These are phyloP conservation scores for Osmoderma eremita DNA, from an alignment of 2,888 invertebrate species.

Conservation along the genomic window DNA sequence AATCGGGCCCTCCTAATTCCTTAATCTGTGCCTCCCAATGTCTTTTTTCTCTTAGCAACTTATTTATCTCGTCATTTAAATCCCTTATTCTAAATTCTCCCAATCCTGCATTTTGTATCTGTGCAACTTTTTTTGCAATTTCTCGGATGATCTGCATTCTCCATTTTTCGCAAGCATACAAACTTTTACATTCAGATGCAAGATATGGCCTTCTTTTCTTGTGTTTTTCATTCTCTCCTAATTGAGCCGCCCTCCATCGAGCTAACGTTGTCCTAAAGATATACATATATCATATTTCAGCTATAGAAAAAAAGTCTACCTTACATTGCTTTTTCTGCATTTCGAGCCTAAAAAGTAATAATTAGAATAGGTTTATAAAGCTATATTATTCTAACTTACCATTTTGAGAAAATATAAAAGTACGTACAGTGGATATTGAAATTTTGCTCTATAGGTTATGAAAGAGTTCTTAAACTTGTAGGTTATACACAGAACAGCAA, in stretches of 20 bases:
- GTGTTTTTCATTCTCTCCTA: slow-evolving; percentile 85
- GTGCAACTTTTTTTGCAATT: slow-evolving; percentile 97
- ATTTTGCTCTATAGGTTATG: not conserved
- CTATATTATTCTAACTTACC: slow-evolving; percentile 36
- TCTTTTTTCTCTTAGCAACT: slow-evolving; percentile 91
- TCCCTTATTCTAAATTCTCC: slow-evolving; percentile 98
- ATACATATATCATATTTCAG: no score
- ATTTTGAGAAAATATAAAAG: no score
- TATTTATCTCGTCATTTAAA: slow-evolving; percentile 99
- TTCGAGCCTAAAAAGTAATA: slow-evolving; percentile 80
- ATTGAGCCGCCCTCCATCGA: slow-evolving; percentile 96
- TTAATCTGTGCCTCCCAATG: slow-evolving; percentile 99
- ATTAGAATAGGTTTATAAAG: slow-evolving; percentile 11
- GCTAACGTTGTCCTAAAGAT: slow-evolving; percentile 91
- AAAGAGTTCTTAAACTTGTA: no score
- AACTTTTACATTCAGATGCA: slow-evolving; percentile 93
- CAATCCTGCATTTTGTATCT: slow-evolving; percentile 99
- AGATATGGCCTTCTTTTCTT: slow-evolving; percentile 91
- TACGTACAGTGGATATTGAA: no score
- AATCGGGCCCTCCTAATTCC: slow-evolving; percentile 94
- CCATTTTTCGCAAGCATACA: slow-evolving; percentile 95
- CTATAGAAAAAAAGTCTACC: slow-evolving; percentile 59
- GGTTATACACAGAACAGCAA: no score
- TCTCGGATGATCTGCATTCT: slow-evolving; percentile 96
- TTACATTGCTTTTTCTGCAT: slow-evolving; percentile 98